phyloP scores from a whole-genome alignment of 2,797 vertebrate species.

The Basileuterus tristriatus region DNA sequence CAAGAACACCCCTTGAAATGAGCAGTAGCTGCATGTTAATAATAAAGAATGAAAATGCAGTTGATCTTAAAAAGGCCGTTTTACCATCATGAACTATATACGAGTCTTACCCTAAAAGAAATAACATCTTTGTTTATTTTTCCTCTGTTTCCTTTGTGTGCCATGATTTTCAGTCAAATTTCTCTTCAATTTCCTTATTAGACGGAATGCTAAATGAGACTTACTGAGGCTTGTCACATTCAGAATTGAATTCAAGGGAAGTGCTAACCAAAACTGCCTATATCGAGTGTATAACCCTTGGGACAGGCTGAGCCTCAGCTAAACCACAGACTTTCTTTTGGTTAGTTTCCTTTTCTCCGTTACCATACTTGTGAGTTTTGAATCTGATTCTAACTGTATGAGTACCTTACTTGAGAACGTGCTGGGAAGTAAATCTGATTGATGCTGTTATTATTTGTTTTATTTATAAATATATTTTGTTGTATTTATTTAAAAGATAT shows the following conservation, averaged over 20 bases:
- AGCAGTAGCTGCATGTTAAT: not conserved
- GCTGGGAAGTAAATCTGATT: not conserved
- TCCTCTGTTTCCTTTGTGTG: not conserved
- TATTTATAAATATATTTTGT: not conserved
- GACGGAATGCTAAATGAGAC: constrained; percentile 4
- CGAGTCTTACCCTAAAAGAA: not conserved
- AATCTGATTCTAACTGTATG: not conserved
- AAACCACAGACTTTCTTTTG: constrained; percentile 20
- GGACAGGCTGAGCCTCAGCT: constrained; percentile 34
- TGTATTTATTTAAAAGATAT: not conserved
- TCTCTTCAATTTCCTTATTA: constrained; percentile 33
- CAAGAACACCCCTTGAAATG: not conserved
- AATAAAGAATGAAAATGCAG: not conserved
- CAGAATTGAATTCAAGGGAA: constrained; percentile 28
- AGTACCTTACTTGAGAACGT: not conserved
- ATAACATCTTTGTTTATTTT: not conserved
- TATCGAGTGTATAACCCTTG: not conserved
- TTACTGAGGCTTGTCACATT: constrained; percentile 34
- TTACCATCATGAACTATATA: not conserved
- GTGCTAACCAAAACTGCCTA: constrained; percentile 18
- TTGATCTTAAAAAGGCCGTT: not conserved
- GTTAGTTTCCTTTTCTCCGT: constrained; percentile 29
- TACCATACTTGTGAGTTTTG: not conserved
- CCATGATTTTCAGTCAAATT: constrained; percentile 23
- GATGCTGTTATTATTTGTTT: not conserved